Conservation (phyloP, 1,140 invertebrate species). For the Drepana arcuata region DNA sequence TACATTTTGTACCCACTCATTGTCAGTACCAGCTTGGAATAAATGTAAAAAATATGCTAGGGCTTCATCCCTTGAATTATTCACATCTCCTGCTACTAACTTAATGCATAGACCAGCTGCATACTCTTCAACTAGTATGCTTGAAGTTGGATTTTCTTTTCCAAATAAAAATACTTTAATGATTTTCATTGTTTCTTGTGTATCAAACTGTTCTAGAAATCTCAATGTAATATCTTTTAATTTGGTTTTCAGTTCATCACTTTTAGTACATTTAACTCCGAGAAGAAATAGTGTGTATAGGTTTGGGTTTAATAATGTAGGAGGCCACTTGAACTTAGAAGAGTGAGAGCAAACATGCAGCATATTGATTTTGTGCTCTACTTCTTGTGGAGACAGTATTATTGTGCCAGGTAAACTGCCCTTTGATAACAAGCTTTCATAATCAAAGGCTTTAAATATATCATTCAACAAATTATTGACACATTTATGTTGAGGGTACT, state of each 20-base stretch:
- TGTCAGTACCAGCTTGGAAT: conserved; percentile 24
- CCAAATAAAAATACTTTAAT: conserved; percentile 39
- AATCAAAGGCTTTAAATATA: conserved; percentile 53
- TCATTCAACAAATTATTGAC: conserved; percentile 59
- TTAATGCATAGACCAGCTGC: conserved; percentile 47
- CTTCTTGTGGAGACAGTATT: conserved; percentile 48
- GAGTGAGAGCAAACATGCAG: conserved; percentile 54
- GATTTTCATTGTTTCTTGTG: conserved; percentile 1
- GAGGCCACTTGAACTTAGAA: conserved; percentile 33
- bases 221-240: conserved; percentile 52
- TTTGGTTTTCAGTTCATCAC: conserved; percentile 35
- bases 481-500: conserved; percentile 54
- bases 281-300: conserved; percentile 46
- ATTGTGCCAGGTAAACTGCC: conserved; percentile 44
- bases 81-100: conserved; percentile 11
- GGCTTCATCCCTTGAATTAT: conserved; percentile 26
- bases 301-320: conserved; percentile 32
- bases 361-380: conserved; percentile 56
- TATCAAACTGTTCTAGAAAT: conserved; percentile 27
- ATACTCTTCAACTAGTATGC: conserved; percentile 38
- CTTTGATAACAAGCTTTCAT: conserved; percentile 25
- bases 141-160: not conserved
- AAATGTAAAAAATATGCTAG: conserved; percentile 33
- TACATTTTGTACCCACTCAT: conserved; percentile 22
- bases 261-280: conserved; percentile 33